A percentile compares a stretch with the other conserved stretches of the same genome.
Evolutionary conservation across 2,888 invertebrate species (phyloP).

Genomic region (Dioctria rufipes): DNA sequence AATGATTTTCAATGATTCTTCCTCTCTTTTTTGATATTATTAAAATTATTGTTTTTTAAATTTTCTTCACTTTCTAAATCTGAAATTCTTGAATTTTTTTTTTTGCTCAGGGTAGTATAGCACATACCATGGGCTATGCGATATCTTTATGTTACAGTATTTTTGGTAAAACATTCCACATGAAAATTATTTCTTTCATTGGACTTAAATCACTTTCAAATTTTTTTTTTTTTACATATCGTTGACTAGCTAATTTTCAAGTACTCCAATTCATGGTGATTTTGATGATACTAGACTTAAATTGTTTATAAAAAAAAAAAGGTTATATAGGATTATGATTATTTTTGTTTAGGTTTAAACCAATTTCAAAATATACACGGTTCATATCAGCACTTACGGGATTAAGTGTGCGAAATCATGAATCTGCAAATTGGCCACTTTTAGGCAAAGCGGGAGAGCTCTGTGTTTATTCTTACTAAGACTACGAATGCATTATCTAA

Average conservation of each 20-base stretch:
- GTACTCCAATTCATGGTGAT: conserved; percentile 2
- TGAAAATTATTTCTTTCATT: conserved; percentile 51
- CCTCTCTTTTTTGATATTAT: conserved; percentile 17
- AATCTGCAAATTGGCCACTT: too few relatives aligned
- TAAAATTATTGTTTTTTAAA: conserved; percentile 24
- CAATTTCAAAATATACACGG: not conserved
- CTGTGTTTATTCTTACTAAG: too few relatives aligned
- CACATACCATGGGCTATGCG: too few relatives aligned
- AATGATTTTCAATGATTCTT: conserved; percentile 51
- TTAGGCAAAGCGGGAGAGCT: too few relatives aligned
- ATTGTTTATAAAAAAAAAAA: conserved; percentile 26
- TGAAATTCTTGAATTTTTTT: conserved; percentile 18
- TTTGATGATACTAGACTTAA: conserved; percentile 20
- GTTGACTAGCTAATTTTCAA: conserved; percentile 21
- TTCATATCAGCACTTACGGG: not conserved
- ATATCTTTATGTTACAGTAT: too few relatives aligned
- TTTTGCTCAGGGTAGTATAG: conserved; percentile 9
- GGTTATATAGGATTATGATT: conserved; percentile 7
- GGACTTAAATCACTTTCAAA: conserved; percentile 49
- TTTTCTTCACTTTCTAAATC: conserved; percentile 37
- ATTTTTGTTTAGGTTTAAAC: not conserved
- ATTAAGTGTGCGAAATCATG: too few relatives aligned
- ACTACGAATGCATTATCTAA: too few relatives aligned
- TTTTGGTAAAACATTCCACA: conserved; percentile 48
- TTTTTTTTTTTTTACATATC: conserved; percentile 26